Base-by-base conservation (phyloP, 2,888 invertebrate genomes). In the Therioaphis trifolii region DNA sequence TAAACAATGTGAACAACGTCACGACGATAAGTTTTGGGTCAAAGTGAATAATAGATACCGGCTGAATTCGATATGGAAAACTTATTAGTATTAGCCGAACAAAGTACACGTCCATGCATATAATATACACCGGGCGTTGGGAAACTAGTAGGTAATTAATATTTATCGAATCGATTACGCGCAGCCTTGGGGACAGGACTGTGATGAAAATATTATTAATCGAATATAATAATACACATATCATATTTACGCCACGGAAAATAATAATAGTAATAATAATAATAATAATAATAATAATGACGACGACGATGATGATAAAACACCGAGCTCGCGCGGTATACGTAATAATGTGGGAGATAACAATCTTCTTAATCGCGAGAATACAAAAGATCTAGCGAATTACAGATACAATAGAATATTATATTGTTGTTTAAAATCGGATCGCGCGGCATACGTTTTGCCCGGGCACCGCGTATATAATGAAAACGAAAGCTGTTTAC, bases 11-110 rank as follows among this genome's bases (percentile, higher is more conserved):
- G 4, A 24, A 27, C 18, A 49, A 21, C 9, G 12, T 7, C 18
- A 58, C 21, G 21, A 14, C 15, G 18, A 61, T 55, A 21, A 55
- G 55, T 61, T 61, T 66, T 40, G 29, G 66, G 66, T 40, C 66
- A n/a, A 35, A 66, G 35, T 66, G 66, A 66, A n/a, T 35, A 66
- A 66, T 66, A 35, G 66, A 49, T n/a, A 29, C 52, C 46, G 18
- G 18, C 27, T n/a, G 29, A 29, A 35, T 29, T 29, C 66, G 14
- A 52, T 35, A 29, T 12, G 24, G 21, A 18, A 43, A 27, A 61
- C 27, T 61, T 61, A 29, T 29, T 61, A 27, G 15, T 61, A 61
- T 61, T 29, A 27, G 27, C 14, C 27, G 61, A 61, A 61, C 24
- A 61, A 27, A 55, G 55, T 55, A 9, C 18, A n/a, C 4, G n/a